Percentiles rank a stretch among this genome's conserved stretches.
Conservation (phyloP, 1,140 invertebrate species). For the Chrysoperla carnea region DNA sequence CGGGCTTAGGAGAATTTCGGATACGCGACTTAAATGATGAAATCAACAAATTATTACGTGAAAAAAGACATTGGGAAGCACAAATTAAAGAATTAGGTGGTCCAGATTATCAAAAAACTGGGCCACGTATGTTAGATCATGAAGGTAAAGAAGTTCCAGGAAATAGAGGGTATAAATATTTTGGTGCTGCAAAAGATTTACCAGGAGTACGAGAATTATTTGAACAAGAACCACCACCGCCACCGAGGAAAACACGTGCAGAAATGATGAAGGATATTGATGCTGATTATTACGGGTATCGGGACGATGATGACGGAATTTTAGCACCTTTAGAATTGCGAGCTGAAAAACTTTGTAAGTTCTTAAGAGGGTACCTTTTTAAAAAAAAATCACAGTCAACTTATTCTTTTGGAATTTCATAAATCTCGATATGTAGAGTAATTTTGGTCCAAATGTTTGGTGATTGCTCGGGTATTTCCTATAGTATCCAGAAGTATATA, state of each 20-base stretch:
- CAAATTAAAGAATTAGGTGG: constrained; percentile 92
- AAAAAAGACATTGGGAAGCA: constrained; percentile 94
- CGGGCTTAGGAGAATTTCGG: constrained; percentile 94
- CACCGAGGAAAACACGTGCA: constrained; percentile 77
- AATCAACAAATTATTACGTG: constrained; percentile 92
- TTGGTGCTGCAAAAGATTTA: constrained; percentile 96
- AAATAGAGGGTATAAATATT: constrained; percentile 98
- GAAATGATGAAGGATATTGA: constrained; percentile 97
- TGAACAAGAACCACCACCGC: constrained; percentile 82
- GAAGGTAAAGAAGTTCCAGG: constrained; percentile 95
- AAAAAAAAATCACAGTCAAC: too few species aligned
- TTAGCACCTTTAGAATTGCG: constrained; percentile 74
- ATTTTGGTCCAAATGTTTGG: too few species aligned
- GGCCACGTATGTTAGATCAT: constrained; percentile 87
- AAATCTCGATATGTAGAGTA: too few species aligned
- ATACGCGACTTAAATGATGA: constrained; percentile 98
- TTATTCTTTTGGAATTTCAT: too few species aligned
- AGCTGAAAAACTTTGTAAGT: constrained; percentile 47
- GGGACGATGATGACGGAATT: constrained; percentile 95
- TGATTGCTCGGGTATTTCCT: too few species aligned
- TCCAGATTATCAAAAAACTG: constrained; percentile 81
- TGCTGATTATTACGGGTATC: constrained; percentile 96
- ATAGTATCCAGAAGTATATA: too few species aligned
- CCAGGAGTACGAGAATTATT: constrained; percentile 95
- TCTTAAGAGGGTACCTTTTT: too few species aligned